Percentiles rank a stretch among this genome's conserved stretches.
phyloP scores from a whole-genome alignment of 2,797 vertebrate species.

The Dromococcyx pavoninus region DNA sequence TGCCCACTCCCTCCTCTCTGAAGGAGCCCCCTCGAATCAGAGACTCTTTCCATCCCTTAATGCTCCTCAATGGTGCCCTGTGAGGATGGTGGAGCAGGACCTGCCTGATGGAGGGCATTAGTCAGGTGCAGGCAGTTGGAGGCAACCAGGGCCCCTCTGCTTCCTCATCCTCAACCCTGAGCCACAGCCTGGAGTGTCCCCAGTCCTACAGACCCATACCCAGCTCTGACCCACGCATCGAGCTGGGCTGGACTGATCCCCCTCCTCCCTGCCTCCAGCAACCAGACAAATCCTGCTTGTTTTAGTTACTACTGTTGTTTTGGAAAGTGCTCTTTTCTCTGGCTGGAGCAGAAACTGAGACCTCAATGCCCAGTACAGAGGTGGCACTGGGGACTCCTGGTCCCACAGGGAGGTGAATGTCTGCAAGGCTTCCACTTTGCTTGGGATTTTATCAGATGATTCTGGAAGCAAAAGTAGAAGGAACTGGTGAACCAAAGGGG shows the following conservation, averaged over 20 bases:
- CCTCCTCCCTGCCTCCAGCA: not conserved
- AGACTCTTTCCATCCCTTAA: not conserved
- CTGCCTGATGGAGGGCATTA: not conserved
- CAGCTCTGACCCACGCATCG: not conserved
- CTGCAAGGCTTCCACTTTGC: not conserved
- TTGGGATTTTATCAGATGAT: not conserved
- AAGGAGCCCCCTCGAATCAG: not conserved
- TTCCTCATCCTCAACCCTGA: not conserved
- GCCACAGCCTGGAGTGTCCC: not conserved
- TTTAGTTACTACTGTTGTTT: not conserved
- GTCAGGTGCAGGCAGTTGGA: not conserved
- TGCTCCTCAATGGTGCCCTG: not conserved
- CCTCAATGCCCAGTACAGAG: not conserved
- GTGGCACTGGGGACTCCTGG: rapidly evolving
- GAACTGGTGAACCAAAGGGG: not conserved
- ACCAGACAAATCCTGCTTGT: not conserved
- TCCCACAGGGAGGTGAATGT: not conserved
- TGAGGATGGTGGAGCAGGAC: not conserved
- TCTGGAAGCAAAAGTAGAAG: not conserved
- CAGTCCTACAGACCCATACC: not conserved
- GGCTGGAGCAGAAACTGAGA: not conserved
- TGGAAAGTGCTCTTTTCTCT: not conserved
- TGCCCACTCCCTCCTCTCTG: not conserved
- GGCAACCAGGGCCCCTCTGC: not conserved
- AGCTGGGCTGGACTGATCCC: rapidly evolving